A percentile compares a stretch with the other conserved stretches of the same genome.
Conservation (phyloP, 2,888 invertebrate genomes). For the Nomada fabriciana region DNA sequence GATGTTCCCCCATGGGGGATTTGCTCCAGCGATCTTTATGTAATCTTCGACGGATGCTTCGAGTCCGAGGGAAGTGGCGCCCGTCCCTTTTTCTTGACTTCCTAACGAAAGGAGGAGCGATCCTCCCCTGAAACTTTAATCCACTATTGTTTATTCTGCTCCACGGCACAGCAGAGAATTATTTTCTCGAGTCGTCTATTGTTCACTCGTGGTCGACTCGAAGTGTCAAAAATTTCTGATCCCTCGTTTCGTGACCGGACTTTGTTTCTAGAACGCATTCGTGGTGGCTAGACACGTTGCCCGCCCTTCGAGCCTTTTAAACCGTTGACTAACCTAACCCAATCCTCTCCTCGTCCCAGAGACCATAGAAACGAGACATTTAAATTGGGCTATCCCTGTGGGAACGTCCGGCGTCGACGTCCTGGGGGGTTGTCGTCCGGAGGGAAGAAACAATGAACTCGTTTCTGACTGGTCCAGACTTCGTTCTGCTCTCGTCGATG, state of each 20-base stretch:
- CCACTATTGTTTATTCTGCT: no score
- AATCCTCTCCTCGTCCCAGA: constrained; percentile 45
- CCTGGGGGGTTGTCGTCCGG: constrained; percentile 47
- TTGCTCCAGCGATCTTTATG: not conserved
- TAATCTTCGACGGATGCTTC: constrained; percentile 8
- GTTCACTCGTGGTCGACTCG: not conserved
- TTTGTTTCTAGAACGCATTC: constrained; percentile 23
- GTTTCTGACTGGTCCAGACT: constrained; percentile 68
- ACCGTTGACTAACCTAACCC: constrained; percentile 67
- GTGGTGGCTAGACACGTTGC: constrained; percentile 28
- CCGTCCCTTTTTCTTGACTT: not conserved
- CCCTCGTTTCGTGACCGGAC: not conserved
- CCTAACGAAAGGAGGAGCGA: not conserved
- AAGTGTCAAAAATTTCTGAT: not conserved
- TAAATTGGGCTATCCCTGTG: constrained; percentile 77
- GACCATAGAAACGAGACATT: constrained; percentile 71
- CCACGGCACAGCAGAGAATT: not conserved
- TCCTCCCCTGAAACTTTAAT: not conserved
- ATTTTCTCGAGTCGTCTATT: not conserved
- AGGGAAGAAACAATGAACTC: constrained; percentile 71
- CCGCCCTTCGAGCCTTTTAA: constrained; percentile 62
- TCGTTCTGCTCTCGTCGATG: constrained; percentile 37
- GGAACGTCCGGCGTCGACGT: constrained; percentile 74
- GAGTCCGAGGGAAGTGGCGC: no score
- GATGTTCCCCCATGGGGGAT: not conserved